A percentile compares a stretch with the other conserved stretches of the same genome.
phyloP scores from a whole-genome alignment of 2,888 invertebrate species.

The Heteromurus nitidus region DNA sequence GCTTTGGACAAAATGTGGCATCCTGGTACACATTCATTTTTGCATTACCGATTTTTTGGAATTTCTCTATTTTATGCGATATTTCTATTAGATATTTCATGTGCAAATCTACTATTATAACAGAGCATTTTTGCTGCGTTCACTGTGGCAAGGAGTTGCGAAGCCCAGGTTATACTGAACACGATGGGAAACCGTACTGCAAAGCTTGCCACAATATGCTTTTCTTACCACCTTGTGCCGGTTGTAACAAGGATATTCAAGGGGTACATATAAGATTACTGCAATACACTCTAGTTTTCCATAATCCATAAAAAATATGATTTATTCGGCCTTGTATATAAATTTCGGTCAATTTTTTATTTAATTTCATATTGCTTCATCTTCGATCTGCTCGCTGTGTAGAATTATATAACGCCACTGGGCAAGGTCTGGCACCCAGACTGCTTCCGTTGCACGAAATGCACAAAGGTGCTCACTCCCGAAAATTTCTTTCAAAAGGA shows the following conservation, averaged over 20 bases:
- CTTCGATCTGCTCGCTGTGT: not conserved
- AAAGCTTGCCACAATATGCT: conserved; percentile 69
- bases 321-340: too few species aligned
- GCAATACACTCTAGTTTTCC: too few species aligned
- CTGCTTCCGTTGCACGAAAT: conserved; percentile 56
- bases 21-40: conserved; percentile 39
- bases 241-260: conserved; percentile 64
- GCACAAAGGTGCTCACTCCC: conserved; percentile 57
- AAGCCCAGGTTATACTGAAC: conserved; percentile 63
- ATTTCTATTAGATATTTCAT: too few species aligned
- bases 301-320: too few species aligned
- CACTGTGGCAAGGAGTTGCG: conserved; percentile 68
- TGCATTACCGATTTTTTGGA: not conserved
- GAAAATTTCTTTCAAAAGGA: conserved; percentile 57
- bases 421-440: conserved; percentile 66
- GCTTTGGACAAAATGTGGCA: conserved; percentile 72
- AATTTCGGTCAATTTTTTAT: too few species aligned
- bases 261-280: conserved; percentile 54
- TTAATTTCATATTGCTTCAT: conserved; percentile 12
- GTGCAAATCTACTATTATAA: not conserved
- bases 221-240: conserved; percentile 69
- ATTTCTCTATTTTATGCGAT: conserved; percentile 2
- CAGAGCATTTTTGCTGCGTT: conserved; percentile 70
- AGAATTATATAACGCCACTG: conserved; percentile 51
- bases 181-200: conserved; percentile 71